Evolutionary conservation across 2,888 invertebrate genomes (phyloP).

Genomic region (Agrilus cyanescens): DNA sequence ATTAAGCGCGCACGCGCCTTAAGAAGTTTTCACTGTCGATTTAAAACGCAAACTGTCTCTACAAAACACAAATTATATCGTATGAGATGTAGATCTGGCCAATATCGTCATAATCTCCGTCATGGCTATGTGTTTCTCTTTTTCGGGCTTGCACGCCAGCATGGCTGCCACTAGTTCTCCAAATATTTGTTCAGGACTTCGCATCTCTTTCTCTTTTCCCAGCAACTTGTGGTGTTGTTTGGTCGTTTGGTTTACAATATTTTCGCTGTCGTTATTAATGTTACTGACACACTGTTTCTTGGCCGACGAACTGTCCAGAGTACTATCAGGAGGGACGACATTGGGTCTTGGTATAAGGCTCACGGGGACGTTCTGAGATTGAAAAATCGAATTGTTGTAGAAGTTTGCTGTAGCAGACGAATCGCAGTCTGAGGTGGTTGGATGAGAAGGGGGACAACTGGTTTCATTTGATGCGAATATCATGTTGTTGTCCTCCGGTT

Average conservation of each 20-base stretch:
- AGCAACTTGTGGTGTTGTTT: constrained; percentile 7
- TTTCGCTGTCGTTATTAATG: neutral
- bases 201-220: constrained; percentile 9
- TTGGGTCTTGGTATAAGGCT: neutral
- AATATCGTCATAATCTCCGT: constrained; percentile 27
- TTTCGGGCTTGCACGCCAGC: constrained; percentile 22
- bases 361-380: constrained; percentile 1
- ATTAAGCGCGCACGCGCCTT: no score
- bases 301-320: constrained; percentile 3
- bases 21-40: no score
- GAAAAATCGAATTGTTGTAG: constrained; percentile 1
- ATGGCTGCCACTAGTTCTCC: constrained; percentile 26
- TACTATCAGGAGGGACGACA: constrained; percentile 8
- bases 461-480: constrained; percentile 10
- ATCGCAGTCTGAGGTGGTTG: constrained; percentile 10
- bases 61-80: neutral
- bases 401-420: neutral
- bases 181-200: constrained; percentile 24
- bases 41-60: no score
- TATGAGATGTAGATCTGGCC: constrained; percentile 17
- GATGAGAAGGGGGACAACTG: constrained; percentile 7
- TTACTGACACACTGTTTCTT: no score
- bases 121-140: constrained; percentile 24
- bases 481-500: constrained; percentile 11
- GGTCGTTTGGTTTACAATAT: constrained; percentile 6